Conservation (phyloP, 2,888 invertebrate genomes). For the Sinotaia quadrata region DNA sequence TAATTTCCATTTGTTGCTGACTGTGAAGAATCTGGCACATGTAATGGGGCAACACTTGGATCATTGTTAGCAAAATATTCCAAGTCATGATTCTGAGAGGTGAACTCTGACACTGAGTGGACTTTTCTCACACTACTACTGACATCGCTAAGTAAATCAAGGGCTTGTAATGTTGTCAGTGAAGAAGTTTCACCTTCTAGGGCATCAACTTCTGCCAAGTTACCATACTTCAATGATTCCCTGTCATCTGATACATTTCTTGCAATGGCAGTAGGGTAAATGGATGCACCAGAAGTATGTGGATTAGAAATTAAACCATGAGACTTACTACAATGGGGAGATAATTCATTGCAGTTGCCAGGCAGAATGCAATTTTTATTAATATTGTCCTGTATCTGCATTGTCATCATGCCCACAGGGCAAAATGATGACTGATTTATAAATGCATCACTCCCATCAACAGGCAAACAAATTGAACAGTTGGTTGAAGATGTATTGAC, state of each 20-base stretch:
- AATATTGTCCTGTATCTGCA: not conserved
- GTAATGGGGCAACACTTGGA: slow-evolving; percentile 17
- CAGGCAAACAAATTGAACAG: not conserved
- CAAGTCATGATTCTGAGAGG: not conserved
- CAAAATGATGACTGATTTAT: not conserved
- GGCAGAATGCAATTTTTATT: not conserved
- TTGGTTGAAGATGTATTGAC: not conserved
- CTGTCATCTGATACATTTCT: not conserved
- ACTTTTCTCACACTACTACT: slow-evolving; percentile 3
- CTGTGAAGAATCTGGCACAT: not conserved
- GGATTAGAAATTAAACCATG: too few relatives aligned
- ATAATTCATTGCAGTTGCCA: not conserved
- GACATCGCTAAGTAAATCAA: slow-evolving; percentile 26
- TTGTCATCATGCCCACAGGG: not conserved
- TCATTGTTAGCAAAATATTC: not conserved
- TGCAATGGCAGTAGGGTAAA: not conserved
- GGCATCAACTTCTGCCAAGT: not conserved
- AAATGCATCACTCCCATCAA: not conserved
- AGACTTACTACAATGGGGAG: too few relatives aligned
- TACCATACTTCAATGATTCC: not conserved
- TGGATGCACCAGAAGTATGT: not conserved
- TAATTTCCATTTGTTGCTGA: not conserved
- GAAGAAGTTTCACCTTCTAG: not conserved
- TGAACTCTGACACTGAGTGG: not conserved
- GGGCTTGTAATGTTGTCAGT: not conserved